phyloP scores from a whole-genome alignment of 2,113 vertebrate genomes.

The Chlorodrepanis virens region DNA sequence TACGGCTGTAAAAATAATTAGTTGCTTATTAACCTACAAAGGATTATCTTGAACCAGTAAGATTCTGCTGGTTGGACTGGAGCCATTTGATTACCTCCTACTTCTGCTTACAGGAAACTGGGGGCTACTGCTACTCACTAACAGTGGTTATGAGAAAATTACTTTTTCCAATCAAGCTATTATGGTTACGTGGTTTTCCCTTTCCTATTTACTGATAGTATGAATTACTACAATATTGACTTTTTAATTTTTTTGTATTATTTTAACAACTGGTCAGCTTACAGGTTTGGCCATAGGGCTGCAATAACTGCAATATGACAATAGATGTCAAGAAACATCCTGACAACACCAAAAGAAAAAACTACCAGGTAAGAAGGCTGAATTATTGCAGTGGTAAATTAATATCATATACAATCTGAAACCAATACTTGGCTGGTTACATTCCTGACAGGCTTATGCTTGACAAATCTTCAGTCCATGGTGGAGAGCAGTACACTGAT shows the following conservation, averaged over 20 bases:
- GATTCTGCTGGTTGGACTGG: background rate
- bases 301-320: background rate
- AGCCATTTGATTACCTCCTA: background rate
- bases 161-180: background rate
- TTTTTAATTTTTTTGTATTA: background rate
- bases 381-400: background rate
- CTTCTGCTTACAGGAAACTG: background rate
- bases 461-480: background rate
- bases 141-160: background rate
- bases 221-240: background rate
- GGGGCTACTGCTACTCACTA: background rate
- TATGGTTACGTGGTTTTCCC: background rate
- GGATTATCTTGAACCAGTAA: background rate
- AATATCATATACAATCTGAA: background rate
- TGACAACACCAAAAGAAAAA: background rate
- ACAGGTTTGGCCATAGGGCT: background rate
- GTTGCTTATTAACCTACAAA: slow-evolving; percentile 10
- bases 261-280: background rate
- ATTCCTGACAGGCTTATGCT: background rate
- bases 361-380: background rate
- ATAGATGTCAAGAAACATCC: background rate
- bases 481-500: background rate
- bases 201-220: background rate
- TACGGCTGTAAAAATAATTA: slow-evolving; percentile 8
- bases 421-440: background rate